phyloP scores from a whole-genome alignment of 2,113 vertebrate species.

The Macrotis lagotis region DNA sequence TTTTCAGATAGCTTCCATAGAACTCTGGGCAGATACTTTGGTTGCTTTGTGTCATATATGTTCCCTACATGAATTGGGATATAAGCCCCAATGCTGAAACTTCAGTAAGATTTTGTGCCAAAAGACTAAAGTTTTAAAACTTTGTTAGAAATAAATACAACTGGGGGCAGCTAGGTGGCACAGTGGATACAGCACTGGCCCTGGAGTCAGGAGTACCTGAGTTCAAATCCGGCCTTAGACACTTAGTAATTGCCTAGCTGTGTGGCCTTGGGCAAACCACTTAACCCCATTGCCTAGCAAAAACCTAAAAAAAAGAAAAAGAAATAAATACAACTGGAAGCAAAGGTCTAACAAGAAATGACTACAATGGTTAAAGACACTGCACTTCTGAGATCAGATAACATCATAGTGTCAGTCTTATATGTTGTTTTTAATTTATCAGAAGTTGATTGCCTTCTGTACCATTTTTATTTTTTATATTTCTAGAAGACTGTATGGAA shows the following conservation, averaged over 20 bases:
- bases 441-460: not conserved
- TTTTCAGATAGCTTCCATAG: not conserved
- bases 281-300: no score
- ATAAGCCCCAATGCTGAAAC: not conserved
- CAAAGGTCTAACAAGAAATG: not conserved
- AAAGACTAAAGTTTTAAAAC: not conserved
- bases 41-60: not conserved
- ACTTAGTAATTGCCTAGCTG: no score
- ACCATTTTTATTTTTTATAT: not conserved
- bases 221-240: no score
- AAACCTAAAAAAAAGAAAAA: no score
- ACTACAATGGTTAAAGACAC: not conserved
- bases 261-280: no score
- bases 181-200: no score
- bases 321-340: not conserved
- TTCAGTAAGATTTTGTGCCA: not conserved
- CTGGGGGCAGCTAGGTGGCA: no score
- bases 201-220: no score
- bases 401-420: not conserved
- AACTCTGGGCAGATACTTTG: not conserved
- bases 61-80: not conserved
- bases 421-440: not conserved
- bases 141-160: not conserved
- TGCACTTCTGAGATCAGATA: accelerated
- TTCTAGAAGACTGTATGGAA: slow-evolving; percentile 35